Evolutionary conservation across 2,113 vertebrate species (phyloP).

Genomic region (Sinocyclocheilus rhinocerous): DNA sequence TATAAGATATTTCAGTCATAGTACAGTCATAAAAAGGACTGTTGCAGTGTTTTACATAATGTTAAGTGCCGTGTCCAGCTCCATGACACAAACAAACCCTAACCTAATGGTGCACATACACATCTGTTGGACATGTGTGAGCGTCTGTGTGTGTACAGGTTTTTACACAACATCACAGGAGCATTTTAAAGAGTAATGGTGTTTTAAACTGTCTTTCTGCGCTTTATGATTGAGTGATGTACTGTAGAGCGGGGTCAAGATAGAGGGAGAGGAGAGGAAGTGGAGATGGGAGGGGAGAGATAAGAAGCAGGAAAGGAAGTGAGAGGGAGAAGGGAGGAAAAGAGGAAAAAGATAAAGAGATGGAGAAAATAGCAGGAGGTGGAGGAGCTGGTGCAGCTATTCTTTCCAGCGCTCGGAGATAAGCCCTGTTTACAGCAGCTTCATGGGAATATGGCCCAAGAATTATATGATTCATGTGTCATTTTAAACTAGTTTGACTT

Average conservation of each 20-base stretch:
- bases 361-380: conserved; percentile 35
- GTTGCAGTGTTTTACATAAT: conserved; percentile 51
- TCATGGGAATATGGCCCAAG: neutral
- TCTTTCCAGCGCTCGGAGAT: neutral
- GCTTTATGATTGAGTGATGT: neutral
- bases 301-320: conserved; percentile 49
- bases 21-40: neutral
- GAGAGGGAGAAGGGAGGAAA: conserved; percentile 23
- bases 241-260: neutral
- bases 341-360: conserved; percentile 42
- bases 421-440: conserved; percentile 7
- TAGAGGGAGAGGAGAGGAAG: conserved; percentile 7
- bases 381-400: neutral
- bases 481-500: neutral
- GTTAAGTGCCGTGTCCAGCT: conserved; percentile 32
- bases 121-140: conserved; percentile 25
- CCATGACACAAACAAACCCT: neutral
- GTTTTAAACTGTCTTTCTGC: conserved; percentile 9
- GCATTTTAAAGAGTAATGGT: neutral
- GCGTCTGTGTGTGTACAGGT: neutral
- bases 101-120: neutral
- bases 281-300: conserved; percentile 55
- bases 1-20: neutral
- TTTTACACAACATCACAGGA: neutral
- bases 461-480: conserved; percentile 8